Conservation (phyloP, 2,888 invertebrate species). For the Himalopsyche anomala region DNA sequence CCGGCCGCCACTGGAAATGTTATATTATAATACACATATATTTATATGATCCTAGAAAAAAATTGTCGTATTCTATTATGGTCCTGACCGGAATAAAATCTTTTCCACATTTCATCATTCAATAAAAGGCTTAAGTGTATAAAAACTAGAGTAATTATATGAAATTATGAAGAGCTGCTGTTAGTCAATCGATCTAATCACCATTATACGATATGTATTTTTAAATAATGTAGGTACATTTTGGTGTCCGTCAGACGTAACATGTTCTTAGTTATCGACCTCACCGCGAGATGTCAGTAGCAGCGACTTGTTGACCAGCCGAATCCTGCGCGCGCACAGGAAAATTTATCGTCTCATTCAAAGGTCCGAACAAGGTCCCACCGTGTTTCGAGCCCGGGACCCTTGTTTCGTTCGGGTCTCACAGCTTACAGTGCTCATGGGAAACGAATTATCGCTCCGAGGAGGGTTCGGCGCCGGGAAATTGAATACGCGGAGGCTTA, state of each 20-base stretch:
- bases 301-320: constrained; percentile 41
- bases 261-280: constrained; percentile 52
- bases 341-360: constrained; percentile 64
- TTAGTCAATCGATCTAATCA: too few relatives aligned
- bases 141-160: too few relatives aligned
- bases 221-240: background rate
- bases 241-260: background rate
- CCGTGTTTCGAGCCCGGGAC: constrained; percentile 57
- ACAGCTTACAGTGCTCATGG: constrained; percentile 32
- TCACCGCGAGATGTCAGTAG: constrained; percentile 55
- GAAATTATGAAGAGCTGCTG: too few relatives aligned
- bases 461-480: background rate
- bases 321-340: constrained; percentile 19
- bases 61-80: too few relatives aligned
- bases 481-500: too few relatives aligned
- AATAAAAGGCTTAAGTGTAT: too few relatives aligned
- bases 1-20: too few relatives aligned
- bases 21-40: too few relatives aligned
- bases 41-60: too few relatives aligned
- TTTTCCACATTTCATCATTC: too few relatives aligned
- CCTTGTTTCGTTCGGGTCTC: constrained; percentile 51
- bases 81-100: too few relatives aligned
- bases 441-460: background rate
- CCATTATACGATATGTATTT: too few relatives aligned
- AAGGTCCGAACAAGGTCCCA: constrained; percentile 57